Base-by-base conservation (phyloP, 2,888 invertebrate species). In the Lumbricus terrestris region DNA sequence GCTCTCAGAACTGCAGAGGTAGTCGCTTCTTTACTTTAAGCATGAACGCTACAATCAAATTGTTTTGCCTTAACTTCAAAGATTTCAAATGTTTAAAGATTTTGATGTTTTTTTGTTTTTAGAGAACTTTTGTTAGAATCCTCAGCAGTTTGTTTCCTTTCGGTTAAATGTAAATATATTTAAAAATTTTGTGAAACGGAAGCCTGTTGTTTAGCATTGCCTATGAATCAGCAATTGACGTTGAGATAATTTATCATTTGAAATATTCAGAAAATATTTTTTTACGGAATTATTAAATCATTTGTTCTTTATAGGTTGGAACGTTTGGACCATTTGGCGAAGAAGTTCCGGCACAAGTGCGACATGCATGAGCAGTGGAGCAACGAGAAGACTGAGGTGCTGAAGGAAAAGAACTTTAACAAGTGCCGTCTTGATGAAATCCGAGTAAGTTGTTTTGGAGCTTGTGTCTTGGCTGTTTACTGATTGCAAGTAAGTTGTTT, bases 291-390 rank as follows among this genome's bases (percentile, higher is more conserved):
- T 69, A 11, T n/a, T n/a, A n/a, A n/a, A 69, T 69, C 13, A 8
- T 69, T 69, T n/a, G 69, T n/a, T 69, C 11, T n/a, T 29, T 69
- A 13, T 69, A 96, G 96, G 94, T 96, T 99, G 93, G 99, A 99
- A 96, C 93, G 94, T 33, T 96, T 99, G 94, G 99, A 99, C 95
- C 99, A 99, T 96, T 96, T 99, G 95, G 99, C 99, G 89, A 99
- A 99, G 96, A 99, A 99, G 96, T 99, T 99, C 97, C 98, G 98
- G 96, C 98, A 99, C 96, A 99, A 99, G 96, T 98, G 98, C 92
- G 98, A 99, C 96, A 98, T 99, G 94, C 99, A 99, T 95, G 99
- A 99, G 95, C 98, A 99, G 95, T 99, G 99, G 99, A 98, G 99
- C 91, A 96, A 97, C 93, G 99, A 99, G 94, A 99, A 99, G 95